A percentile compares a stretch with the other conserved stretches of the same genome.
Conservation (phyloP, 53 echinoderm and acorn worm species). For the Stichopus horrens region DNA sequence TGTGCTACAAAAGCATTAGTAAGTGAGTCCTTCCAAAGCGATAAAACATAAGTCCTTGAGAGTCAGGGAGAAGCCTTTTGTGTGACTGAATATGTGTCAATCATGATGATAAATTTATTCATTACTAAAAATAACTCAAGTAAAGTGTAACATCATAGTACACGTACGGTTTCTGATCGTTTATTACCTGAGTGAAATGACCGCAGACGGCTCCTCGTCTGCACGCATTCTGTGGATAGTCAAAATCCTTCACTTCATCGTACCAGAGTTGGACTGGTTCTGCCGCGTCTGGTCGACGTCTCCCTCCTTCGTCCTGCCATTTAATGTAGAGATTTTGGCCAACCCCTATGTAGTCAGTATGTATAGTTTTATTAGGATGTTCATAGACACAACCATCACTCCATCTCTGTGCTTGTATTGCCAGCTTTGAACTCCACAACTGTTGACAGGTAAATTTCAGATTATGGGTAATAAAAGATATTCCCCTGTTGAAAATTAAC, state of each 20-base stretch:
- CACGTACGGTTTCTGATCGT: too few relatives aligned
- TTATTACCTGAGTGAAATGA: constrained; percentile 34
- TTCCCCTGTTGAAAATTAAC: too few relatives aligned
- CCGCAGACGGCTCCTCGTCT: constrained; percentile 17
- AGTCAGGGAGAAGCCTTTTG: too few relatives aligned
- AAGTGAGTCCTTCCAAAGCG: too few relatives aligned
- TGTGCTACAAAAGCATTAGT: too few relatives aligned
- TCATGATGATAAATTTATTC: too few relatives aligned
- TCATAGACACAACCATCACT: constrained; percentile 22
- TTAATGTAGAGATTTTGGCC: constrained; percentile 36
- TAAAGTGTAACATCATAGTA: too few relatives aligned
- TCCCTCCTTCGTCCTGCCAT: constrained; percentile 28
- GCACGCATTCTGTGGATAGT: not conserved
- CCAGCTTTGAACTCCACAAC: constrained; percentile 33
- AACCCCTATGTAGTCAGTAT: constrained; percentile 1
- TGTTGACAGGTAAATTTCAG: not conserved
- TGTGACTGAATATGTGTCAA: too few relatives aligned
- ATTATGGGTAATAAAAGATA: too few relatives aligned
- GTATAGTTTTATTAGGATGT: not conserved
- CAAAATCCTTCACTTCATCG: not conserved
- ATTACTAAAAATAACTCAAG: too few relatives aligned
- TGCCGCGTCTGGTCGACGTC: not conserved
- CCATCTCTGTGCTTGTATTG: constrained; percentile 29
- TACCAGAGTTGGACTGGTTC: constrained; percentile 19
- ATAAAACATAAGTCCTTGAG: too few relatives aligned